A percentile compares a stretch with the other conserved stretches of the same genome.
Conservation (phyloP, 2,888 invertebrate genomes). For the Callosobruchus maculatus region DNA sequence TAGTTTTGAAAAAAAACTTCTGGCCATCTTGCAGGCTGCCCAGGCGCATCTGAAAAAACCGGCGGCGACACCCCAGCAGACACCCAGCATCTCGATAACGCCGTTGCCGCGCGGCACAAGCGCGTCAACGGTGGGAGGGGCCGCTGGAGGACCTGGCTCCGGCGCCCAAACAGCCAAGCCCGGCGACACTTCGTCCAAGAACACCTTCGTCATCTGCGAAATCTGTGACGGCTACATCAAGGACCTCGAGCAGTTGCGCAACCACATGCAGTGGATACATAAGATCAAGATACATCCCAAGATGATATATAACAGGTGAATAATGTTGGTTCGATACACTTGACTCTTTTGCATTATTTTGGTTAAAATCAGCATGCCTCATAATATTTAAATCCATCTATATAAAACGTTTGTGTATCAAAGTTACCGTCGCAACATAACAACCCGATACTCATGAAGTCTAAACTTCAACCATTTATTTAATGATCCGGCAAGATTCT, state of each 20-base stretch:
- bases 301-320: slow-evolving; percentile 82
- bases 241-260: slow-evolving; percentile 88
- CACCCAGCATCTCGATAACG: slow-evolving; percentile 88
- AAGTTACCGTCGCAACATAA: too few species aligned
- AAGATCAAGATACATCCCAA: slow-evolving; percentile 95
- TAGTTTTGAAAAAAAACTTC: not conserved
- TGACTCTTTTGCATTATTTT: too few species aligned
- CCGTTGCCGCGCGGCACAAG: slow-evolving; percentile 70
- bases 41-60: slow-evolving; percentile 7
- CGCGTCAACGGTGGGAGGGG: slow-evolving; percentile 26
- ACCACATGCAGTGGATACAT: slow-evolving; percentile 98
- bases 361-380: too few species aligned
- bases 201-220: slow-evolving; percentile 90
- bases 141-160: slow-evolving; percentile 29
- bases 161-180: slow-evolving; percentile 45
- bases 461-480: too few species aligned
- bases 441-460: too few species aligned
- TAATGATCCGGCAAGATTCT: too few species aligned
- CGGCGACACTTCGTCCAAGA: slow-evolving; percentile 63
- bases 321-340: too few species aligned
- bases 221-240: slow-evolving; percentile 95
- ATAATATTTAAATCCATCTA: too few species aligned
- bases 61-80: slow-evolving; percentile 57
- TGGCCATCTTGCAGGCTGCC: slow-evolving; percentile 16
- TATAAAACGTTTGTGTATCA: too few species aligned